These are phyloP conservation scores for Rhopalosiphum padi DNA, from an alignment of 1,140 invertebrate species.

Conservation along the genomic window DNA sequence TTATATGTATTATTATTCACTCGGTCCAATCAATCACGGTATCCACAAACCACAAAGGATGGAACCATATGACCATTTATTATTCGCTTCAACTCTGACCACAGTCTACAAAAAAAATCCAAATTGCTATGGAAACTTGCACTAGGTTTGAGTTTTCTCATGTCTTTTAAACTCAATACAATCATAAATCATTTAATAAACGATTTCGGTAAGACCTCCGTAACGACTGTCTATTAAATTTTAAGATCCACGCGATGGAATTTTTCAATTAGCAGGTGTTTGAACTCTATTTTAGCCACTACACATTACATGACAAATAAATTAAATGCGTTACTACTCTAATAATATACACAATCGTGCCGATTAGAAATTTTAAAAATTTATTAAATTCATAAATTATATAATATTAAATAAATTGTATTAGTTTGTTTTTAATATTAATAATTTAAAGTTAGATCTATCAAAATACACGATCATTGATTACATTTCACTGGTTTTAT, in stretches of 20 bases:
- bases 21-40: background rate
- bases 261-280: background rate
- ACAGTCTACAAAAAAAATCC: background rate
- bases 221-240: background rate
- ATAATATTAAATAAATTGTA: background rate
- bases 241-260: background rate
- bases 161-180: background rate
- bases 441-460: background rate
- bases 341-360: background rate
- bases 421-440: background rate
- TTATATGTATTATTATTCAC: background rate
- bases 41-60: background rate
- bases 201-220: background rate
- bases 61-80: slow-evolving; percentile 5
- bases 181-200: background rate
- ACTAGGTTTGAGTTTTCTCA: background rate
- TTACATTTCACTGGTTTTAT: background rate
- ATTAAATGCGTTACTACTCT: background rate
- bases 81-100: slow-evolving; percentile 14
- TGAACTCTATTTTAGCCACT: background rate
- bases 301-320: background rate
- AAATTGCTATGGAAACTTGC: background rate
- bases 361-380: background rate
- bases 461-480: background rate
- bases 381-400: background rate